Evolutionary conservation across 2,113 vertebrate species (phyloP), one percentile per base, ranked within the genome.

Genomic region (Ochotona princeps): DNA sequence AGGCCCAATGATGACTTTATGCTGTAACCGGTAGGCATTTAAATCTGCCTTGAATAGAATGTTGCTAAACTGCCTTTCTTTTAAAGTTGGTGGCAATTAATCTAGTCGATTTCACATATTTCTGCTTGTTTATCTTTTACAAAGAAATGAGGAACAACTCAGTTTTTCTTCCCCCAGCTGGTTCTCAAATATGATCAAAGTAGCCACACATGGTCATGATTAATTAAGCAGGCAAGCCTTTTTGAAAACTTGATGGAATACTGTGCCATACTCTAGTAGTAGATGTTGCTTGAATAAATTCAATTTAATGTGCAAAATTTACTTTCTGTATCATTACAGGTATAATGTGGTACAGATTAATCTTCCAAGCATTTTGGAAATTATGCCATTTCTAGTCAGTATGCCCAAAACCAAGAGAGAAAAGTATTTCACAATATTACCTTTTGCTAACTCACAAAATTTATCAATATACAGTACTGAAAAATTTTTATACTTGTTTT

Each of bases 361-460:
- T 69, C 23, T 61, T 70, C 32, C 21, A 1, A 51, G 74, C 70
- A 35, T 73, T 94, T 63, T 54, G 78, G 1, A 88, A 63, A 67
- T 72, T 26, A 70, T 66, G 44, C 18, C 84, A 66, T 86, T 89
- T 93, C 65, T 28, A 83, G 30, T 9, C 66, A 49, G 44, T 12
- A 83, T 35, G 35, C 26, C 74, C 69, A 90, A 88, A 83, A 79
- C 66, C 30, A 90, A 90, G 86, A 78, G 80, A 35, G 69, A 93
- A 84, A 63, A 90, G 25, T 60, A 83, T 83, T 69, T 78, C 25
- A 66, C 38, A 89, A 85, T 21, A 92, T 35, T 73, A 76, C 61
- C 32, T 32, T 87, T 57, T 70, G 12, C 57, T 78, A 82, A 88
- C 69, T 78, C 49, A 15, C 70, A 79, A 54, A 60, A 47, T 32